Conservation (phyloP, 2,113 vertebrate genomes). For the Labeo rohita region DNA sequence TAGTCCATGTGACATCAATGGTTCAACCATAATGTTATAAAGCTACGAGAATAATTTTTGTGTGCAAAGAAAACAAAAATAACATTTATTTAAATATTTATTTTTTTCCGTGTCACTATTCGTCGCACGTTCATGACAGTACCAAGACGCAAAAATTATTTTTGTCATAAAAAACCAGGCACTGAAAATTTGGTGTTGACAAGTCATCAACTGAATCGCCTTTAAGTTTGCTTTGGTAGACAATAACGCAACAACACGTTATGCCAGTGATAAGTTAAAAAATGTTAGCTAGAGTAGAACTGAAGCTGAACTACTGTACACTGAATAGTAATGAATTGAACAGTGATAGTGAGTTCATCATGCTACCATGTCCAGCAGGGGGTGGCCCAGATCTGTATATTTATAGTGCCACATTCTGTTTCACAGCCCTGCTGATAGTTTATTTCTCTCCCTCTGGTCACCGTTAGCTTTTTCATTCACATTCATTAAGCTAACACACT, state of each 20-base stretch:
- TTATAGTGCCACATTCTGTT: slow-evolving; percentile 9
- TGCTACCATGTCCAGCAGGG: slow-evolving; percentile 17
- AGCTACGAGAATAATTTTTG: too few relatives aligned
- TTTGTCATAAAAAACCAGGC: neutral
- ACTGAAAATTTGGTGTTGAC: neutral
- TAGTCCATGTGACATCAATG: too few relatives aligned
- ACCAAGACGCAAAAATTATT: too few relatives aligned
- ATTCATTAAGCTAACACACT: neutral
- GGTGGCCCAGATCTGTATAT: neutral
- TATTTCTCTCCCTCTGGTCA: neutral
- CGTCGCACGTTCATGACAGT: too few relatives aligned
- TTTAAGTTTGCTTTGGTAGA: neutral
- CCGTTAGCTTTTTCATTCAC: slow-evolving; percentile 7
- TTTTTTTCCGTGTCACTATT: too few relatives aligned
- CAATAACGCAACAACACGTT: neutral
- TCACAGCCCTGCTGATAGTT: neutral
- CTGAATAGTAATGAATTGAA: neutral
- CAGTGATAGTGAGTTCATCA: neutral
- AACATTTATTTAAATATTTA: too few relatives aligned
- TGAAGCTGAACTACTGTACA: neutral
- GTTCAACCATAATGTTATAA: too few relatives aligned
- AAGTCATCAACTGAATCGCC: neutral
- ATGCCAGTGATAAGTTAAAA: neutral
- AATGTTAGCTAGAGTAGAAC: neutral
- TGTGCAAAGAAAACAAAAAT: too few relatives aligned